A percentile compares a stretch with the other conserved stretches of the same genome.
Conservation (phyloP, 2,888 invertebrate species). For the Conops quadrifasciatus region DNA sequence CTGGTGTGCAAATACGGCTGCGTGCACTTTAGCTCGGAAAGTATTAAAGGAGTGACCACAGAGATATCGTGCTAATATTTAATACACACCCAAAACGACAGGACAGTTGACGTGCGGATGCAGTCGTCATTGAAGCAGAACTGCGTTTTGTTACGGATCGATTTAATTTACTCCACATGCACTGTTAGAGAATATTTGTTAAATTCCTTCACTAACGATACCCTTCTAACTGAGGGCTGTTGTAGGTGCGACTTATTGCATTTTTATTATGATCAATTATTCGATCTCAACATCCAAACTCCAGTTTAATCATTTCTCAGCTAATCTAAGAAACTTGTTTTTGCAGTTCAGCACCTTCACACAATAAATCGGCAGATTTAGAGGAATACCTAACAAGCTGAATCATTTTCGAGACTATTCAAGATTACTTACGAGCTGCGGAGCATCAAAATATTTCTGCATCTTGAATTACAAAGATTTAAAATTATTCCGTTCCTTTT, state of each 20-base stretch:
- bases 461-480: too few species aligned
- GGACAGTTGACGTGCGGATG: not conserved
- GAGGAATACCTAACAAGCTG: not conserved
- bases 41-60: conserved; percentile 61
- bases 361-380: not conserved
- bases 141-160: not conserved
- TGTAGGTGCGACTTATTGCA: too few species aligned
- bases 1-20: conserved; percentile 75
- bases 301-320: too few species aligned
- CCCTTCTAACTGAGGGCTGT: not conserved
- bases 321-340: too few species aligned
- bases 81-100: not conserved
- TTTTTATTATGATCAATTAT: too few species aligned
- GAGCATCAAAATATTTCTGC: too few species aligned
- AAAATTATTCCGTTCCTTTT: too few species aligned
- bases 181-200: not conserved
- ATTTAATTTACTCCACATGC: conserved; percentile 4
- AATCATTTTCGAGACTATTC: too few species aligned
- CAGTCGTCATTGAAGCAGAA: not conserved
- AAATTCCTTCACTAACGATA: not conserved
- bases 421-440: too few species aligned
- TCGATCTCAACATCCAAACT: too few species aligned
- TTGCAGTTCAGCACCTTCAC: not conserved
- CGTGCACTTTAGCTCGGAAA: conserved; percentile 65
- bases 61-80: conserved; percentile 64